These are phyloP conservation scores for Steatocranus sp. DNA, from an alignment of 2,797 vertebrate species.

Conservation along the genomic window DNA sequence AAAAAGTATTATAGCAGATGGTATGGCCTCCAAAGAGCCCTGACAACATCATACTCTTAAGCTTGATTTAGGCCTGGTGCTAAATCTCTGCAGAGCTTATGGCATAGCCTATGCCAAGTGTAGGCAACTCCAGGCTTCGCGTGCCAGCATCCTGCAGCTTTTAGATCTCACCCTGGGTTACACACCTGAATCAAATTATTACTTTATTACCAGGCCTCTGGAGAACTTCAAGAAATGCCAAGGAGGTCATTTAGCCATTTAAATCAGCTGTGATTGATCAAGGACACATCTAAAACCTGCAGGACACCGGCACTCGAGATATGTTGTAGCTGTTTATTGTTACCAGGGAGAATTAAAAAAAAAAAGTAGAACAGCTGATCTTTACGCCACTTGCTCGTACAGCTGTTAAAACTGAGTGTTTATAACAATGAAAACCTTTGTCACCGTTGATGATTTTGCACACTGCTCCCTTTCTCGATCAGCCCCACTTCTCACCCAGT, in stretches of 20 bases:
- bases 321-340: background rate
- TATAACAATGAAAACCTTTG: background rate
- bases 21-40: background rate
- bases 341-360: background rate
- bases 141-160: background rate
- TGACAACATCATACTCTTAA: background rate
- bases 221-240: background rate
- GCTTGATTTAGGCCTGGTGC: background rate
- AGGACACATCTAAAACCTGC: background rate
- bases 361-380: background rate
- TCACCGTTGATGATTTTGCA: background rate
- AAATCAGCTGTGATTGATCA: background rate
- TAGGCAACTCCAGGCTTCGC: background rate
- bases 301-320: fast-evolving
- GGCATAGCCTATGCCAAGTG: background rate
- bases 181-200: background rate
- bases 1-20: background rate
- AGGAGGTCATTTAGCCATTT: background rate
- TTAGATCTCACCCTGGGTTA: background rate
- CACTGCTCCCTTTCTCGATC: background rate
- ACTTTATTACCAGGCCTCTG: background rate
- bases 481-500: background rate
- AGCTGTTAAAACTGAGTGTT: background rate
- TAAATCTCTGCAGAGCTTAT: background rate
- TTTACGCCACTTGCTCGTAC: background rate